Evolutionary conservation across 2,113 vertebrate species (phyloP).

Genomic region (Tragelaphus buxtoni): DNA sequence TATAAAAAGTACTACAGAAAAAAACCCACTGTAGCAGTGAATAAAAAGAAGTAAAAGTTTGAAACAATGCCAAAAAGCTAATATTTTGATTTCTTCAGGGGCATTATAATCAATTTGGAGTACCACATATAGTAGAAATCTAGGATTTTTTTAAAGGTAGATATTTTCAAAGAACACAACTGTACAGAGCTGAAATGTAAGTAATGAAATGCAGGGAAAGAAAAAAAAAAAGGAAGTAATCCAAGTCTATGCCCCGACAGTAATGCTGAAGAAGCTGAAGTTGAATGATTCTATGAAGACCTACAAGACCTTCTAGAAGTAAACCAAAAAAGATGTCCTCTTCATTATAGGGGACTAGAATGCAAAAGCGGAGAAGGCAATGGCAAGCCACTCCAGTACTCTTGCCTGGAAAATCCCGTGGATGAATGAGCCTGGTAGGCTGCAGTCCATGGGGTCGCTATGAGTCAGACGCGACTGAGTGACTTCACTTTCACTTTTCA

Average conservation of each 20-base stretch:
- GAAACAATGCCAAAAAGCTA: neutral
- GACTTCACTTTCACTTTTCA: too few species aligned
- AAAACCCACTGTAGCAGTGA: neutral
- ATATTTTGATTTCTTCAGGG: neutral
- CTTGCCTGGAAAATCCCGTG: too few species aligned
- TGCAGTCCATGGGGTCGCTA: too few species aligned
- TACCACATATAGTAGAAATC: neutral
- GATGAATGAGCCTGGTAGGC: too few species aligned
- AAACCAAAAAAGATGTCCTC: neutral
- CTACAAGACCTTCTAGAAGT: neutral
- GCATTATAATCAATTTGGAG: neutral
- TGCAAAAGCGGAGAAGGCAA: neutral
- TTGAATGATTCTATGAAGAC: neutral
- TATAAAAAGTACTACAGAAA: neutral
- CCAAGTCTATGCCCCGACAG: neutral
- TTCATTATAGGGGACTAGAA: neutral
- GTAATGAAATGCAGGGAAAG: neutral
- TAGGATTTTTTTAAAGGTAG: neutral
- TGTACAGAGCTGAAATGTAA: neutral
- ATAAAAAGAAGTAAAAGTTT: neutral
- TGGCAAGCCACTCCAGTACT: too few species aligned
- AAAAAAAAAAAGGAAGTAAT: neutral
- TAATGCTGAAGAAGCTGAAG: neutral
- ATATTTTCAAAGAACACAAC: neutral
- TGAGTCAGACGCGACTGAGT: too few species aligned